These are phyloP conservation scores for Theodoxus fluviatilis DNA, from an alignment of 2,888 invertebrate genomes.

Conservation along the genomic window DNA sequence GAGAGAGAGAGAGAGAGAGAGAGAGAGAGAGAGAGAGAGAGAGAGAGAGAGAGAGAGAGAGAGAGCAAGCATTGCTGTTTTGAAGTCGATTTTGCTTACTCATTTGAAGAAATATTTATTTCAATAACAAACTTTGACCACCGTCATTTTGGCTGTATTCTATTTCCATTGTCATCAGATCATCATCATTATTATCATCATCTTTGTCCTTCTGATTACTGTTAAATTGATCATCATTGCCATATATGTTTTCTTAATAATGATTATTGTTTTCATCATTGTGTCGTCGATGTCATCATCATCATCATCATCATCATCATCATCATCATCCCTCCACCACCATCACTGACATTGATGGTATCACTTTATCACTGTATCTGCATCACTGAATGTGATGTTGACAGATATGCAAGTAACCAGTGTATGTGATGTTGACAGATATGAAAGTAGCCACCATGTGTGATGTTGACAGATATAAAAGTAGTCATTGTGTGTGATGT, in stretches of 20 bases:
- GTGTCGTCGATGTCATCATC: slow-evolving; percentile 65
- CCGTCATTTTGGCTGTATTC: too few relatives aligned
- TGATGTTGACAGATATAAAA: not conserved
- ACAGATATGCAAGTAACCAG: not conserved
- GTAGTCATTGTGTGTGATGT: not conserved
- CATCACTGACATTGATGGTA: slow-evolving; percentile 70
- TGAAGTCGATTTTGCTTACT: too few relatives aligned
- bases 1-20: slow-evolving; percentile 8
- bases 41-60: slow-evolving; percentile 11
- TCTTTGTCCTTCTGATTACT: too few relatives aligned
- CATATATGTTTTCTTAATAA: too few relatives aligned
- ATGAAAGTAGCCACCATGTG: not conserved
- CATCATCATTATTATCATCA: too few relatives aligned
- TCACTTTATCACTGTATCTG: slow-evolving; percentile 26
- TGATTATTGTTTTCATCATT: too few relatives aligned
- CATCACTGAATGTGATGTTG: not conserved
- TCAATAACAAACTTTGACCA: too few relatives aligned
- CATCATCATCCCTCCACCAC: slow-evolving; percentile 66
- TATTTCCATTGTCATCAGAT: too few relatives aligned
- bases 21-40: slow-evolving; percentile 20
- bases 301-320: slow-evolving; percentile 68
- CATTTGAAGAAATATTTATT: too few relatives aligned
- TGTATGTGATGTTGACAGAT: not conserved
- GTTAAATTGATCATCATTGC: too few relatives aligned
- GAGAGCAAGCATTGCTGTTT: not conserved